Conservation (phyloP, 2,888 invertebrate genomes). For the Hyposoter dolosus region DNA sequence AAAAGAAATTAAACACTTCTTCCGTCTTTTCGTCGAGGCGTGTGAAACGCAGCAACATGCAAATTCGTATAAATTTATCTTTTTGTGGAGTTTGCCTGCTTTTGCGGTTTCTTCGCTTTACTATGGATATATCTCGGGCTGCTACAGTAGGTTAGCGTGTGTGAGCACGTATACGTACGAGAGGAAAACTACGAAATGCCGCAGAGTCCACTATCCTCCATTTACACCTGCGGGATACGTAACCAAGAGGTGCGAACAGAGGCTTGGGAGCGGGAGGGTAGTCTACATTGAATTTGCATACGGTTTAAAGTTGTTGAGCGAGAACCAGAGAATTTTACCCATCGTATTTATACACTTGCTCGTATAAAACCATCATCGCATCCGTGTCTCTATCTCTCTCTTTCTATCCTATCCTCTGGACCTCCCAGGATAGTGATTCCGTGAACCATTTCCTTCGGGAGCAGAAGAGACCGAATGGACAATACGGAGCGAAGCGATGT, state of each 20-base stretch:
- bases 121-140: background rate
- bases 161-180: slow-evolving; percentile 7
- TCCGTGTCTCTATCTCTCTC: slow-evolving; percentile 13
- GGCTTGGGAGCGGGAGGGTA: slow-evolving; percentile 12
- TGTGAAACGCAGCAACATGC: slow-evolving; percentile 55
- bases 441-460: slow-evolving; percentile 71
- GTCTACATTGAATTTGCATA: slow-evolving; percentile 75
- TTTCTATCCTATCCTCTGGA: slow-evolving; percentile 4
- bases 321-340: slow-evolving; percentile 64
- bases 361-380: slow-evolving; percentile 51
- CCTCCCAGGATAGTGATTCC: slow-evolving; percentile 71
- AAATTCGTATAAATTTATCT: slow-evolving; percentile 62
- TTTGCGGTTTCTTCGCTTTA: slow-evolving; percentile 36
- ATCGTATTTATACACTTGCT: slow-evolving; percentile 17
- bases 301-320: slow-evolving; percentile 73
- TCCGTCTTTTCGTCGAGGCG: slow-evolving; percentile 26
- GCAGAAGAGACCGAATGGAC: slow-evolving; percentile 39
- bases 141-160: slow-evolving; percentile 7
- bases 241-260: slow-evolving; percentile 26
- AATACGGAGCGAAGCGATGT: slow-evolving; percentile 28
- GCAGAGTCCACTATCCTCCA: slow-evolving; percentile 72
- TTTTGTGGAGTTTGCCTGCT: slow-evolving; percentile 54
- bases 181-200: slow-evolving; percentile 71
- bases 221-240: slow-evolving; percentile 36
- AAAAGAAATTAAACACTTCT: slow-evolving; percentile 44